Conservation (phyloP, 2,113 vertebrate genomes). For the Cavia porcellus region DNA sequence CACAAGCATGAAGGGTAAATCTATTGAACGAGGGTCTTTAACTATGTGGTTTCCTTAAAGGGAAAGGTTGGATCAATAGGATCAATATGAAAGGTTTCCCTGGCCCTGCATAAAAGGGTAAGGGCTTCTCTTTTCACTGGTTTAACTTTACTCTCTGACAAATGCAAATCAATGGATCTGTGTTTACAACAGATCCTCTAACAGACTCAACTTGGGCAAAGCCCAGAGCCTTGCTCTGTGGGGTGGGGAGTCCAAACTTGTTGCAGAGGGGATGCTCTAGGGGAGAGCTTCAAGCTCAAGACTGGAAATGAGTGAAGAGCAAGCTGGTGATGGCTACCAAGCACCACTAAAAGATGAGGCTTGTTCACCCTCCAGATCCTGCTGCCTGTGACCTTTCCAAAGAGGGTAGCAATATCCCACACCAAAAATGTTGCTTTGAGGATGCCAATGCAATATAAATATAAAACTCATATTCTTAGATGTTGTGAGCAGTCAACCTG, state of each 20-base stretch:
- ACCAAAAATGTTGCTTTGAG: not conserved
- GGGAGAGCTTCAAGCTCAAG: not conserved
- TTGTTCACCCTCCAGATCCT: not conserved
- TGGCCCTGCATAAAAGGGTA: constrained; percentile 89
- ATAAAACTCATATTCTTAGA: constrained; percentile 17
- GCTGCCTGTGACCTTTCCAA: not conserved
- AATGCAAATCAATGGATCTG: constrained; percentile 90
- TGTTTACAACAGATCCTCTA: constrained; percentile 85
- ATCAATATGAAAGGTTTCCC: constrained; percentile 92
- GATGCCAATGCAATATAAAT: not conserved
- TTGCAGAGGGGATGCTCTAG: not conserved
- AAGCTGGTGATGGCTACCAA: not conserved
- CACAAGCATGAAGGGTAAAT: constrained; percentile 86
- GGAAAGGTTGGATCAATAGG: constrained; percentile 91
- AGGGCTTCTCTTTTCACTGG: constrained; percentile 85
- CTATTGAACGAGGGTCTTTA: constrained; percentile 88
- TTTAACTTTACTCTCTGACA: constrained; percentile 88
- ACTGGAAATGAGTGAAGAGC: not conserved
- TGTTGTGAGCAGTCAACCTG: not conserved
- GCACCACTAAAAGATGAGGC: not conserved
- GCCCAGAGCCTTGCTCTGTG: constrained; percentile 58
- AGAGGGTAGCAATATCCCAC: not conserved
- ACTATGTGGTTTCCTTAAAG: constrained; percentile 91
- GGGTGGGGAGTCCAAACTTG: constrained; percentile 10
- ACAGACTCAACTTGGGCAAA: constrained; percentile 82